Evolutionary conservation across 2,113 vertebrate species (phyloP).

Genomic region (Azemiops feae): DNA sequence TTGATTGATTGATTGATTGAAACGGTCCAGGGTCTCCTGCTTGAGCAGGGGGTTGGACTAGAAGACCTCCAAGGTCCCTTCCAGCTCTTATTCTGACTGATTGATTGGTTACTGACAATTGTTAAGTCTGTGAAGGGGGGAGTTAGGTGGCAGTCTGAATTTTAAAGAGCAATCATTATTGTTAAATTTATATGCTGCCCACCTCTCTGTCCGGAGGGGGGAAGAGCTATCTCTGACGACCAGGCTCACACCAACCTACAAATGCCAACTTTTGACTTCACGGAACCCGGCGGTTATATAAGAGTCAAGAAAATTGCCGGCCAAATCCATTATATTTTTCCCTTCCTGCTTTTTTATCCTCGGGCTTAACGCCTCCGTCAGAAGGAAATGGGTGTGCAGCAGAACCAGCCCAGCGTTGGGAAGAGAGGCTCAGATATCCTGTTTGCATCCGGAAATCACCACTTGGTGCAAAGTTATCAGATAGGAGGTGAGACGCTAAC

Average conservation of each 20-base stretch:
- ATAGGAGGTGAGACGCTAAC: not conserved
- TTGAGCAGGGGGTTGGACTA: too few species aligned
- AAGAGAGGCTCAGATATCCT: not conserved
- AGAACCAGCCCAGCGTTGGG: not conserved
- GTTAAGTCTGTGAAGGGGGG: too few species aligned
- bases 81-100: too few species aligned
- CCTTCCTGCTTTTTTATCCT: not conserved
- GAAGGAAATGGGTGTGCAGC: not conserved
- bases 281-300: not conserved
- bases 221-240: not conserved
- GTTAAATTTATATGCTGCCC: too few species aligned
- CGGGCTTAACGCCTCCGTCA: fast-evolving
- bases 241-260: not conserved
- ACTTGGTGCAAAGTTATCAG: not conserved
- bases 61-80: too few species aligned
- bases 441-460: not conserved
- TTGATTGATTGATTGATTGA: too few species aligned
- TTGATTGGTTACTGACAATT: too few species aligned
- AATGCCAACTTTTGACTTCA: not conserved
- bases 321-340: not conserved
- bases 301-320: not conserved
- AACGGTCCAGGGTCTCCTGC: too few species aligned
- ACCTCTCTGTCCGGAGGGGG: too few species aligned
- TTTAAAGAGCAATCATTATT: too few species aligned
- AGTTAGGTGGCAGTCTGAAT: too few species aligned